A percentile compares a stretch with the other conserved stretches of the same genome.
Evolutionary conservation across 2,113 vertebrate species (phyloP).

Genomic region (Sula dactylatra): DNA sequence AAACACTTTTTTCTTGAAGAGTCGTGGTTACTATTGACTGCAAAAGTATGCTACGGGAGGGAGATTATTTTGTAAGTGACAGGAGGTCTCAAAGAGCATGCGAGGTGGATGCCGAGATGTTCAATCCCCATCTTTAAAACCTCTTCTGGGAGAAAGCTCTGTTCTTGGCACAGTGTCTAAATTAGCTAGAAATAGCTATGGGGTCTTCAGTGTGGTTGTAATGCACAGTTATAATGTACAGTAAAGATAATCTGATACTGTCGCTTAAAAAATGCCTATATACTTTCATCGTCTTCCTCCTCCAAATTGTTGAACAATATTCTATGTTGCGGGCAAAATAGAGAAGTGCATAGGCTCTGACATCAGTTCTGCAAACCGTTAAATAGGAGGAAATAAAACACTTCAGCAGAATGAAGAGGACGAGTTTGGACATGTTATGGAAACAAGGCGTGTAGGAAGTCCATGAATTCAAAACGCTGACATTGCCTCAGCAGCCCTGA

Average conservation of each 20-base stretch:
- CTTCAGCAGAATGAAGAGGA: constrained; percentile 1
- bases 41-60: background rate
- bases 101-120: background rate
- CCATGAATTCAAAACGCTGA: constrained; percentile 75
- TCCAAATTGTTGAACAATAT: background rate
- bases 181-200: background rate
- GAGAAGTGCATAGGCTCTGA: background rate
- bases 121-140: background rate
- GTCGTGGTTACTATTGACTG: background rate
- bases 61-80: background rate
- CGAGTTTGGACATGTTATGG: constrained; percentile 23
- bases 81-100: background rate
- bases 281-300: background rate
- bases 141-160: background rate
- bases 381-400: background rate
- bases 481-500: constrained; percentile 70
- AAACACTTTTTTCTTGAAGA: background rate
- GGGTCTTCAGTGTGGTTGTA: background rate
- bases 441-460: constrained; percentile 70
- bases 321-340: background rate
- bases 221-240: background rate
- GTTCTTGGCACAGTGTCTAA: background rate
- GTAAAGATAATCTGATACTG: background rate
- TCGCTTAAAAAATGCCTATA: background rate
- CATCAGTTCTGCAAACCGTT: background rate